Evolutionary conservation across 2,113 vertebrate genomes (phyloP), one percentile per base, ranked within the genome.

Genomic region (Thermophis baileyi): DNA sequence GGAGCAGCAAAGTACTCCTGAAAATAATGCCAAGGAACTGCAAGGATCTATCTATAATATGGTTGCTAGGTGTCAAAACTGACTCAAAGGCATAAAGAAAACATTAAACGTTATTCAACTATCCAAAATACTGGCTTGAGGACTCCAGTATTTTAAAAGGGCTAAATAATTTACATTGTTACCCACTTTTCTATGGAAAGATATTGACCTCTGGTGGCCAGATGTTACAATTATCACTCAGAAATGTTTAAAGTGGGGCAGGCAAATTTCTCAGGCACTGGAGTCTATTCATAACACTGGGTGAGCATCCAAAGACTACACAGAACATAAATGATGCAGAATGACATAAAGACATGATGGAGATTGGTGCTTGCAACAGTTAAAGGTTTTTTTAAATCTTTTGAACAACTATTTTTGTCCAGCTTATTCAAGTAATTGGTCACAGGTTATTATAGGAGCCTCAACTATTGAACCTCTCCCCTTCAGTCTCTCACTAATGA

Each of bases 141-240:
- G 22, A 35, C 10, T 60, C 30, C 44, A 60, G 90, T 6, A 35
- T 88, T 63, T 81, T 74, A 53, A 69, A 88, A 74, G 57, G 91
- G 14, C 47, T 6, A 44, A 11, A 18, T 89, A 74, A 24, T 81
- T 18, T 30, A 54, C 18, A 44, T 74, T 30, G n/a, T 60, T 57
- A 88, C 11, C 27, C 8, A 27, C 1, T 6, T 87, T 88, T 95
- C 88, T 18, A 16, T 53, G 91, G 96, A 89, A 94, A 87, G 63
- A 94, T 35, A 90, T 88, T 89, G 95, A 96, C 97, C 96, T 94
- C 98, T 89, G 90, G 97, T 95, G 97, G 97, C 85, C 89, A 91
- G 40, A 88, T 0, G 63, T n/a, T 81, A 95, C 90, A 74, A 1
- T 9, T 89, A 27, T 55, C 27, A 57, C 20, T 86, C 3, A 11